Evolutionary conservation across 1,140 invertebrate species (phyloP), one percentile per base, ranked within the genome.

Genomic region (Aphidius ervi): DNA sequence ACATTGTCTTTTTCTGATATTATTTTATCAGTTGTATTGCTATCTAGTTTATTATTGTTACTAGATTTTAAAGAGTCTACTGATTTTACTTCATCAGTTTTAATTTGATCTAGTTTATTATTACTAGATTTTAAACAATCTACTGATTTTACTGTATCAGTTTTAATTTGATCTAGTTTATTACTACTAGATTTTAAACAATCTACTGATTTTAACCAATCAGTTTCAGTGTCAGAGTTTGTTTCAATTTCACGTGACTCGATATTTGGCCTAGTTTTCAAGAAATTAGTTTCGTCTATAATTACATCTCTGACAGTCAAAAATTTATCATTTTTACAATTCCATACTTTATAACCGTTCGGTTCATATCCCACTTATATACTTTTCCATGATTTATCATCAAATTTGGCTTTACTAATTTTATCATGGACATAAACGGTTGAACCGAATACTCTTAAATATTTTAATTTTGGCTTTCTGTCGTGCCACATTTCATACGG

Each of bases 391-490:
- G 71, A 77, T 63, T 74, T 77, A 47, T 73, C 57, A 65, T 79
- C 74, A 65, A 79, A 77, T 66, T 81, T 79, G 45, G 48, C 55
- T 65, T 75, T 71, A 64, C 63, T 68, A 3, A 52, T 67, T 74
- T 81, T 79, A 68, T 74, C 70, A 66, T 75, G 73, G 9, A 75
- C 70, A 67, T 75, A 75, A 46, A 72, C 73, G 31, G 71, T 79
- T 31, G 68, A 78, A 57, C 80, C 77, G 72, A 84, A 82, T 48
- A 79, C 67, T 68, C 71, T 76, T 58, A 83, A 70, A 71, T 82
- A 70, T 63, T 71, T 71, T 53, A 83, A 47, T 58, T 74, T 53
- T 31, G 78, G 76, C 62, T 79, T 82, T 64, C 67, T 74, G 64
- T 68, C 61, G 67, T 76, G 72, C 78, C 81, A 82, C 65, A 77